Percentiles rank a stretch among this genome's conserved stretches.
Conservation (phyloP, 2,113 vertebrate genomes). For the Picathartes gymnocephalus region DNA sequence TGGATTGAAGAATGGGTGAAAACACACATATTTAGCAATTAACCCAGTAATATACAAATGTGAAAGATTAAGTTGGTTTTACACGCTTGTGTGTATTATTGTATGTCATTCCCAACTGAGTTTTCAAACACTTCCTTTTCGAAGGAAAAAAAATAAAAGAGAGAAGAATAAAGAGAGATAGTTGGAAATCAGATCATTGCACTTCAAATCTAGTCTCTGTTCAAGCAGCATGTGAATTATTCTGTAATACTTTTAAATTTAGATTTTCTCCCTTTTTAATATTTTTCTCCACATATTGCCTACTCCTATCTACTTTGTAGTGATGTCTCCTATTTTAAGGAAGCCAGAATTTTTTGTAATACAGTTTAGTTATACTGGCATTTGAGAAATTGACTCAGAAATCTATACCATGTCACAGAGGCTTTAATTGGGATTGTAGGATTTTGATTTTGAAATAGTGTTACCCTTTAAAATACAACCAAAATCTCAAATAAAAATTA, state of each 20-base stretch:
- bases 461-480: neutral
- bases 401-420: neutral
- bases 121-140: neutral
- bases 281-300: neutral
- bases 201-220: neutral
- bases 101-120: neutral
- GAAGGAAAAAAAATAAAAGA: neutral
- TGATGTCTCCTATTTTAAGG: neutral
- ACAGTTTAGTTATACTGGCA: neutral
- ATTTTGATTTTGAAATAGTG: neutral
- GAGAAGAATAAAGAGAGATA: neutral
- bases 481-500: neutral
- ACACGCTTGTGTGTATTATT: neutral
- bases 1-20: neutral
- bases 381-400: neutral
- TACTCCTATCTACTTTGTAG: neutral
- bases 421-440: neutral
- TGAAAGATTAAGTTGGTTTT: neutral
- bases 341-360: neutral
- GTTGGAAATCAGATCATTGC: neutral
- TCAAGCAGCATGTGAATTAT: neutral
- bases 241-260: neutral
- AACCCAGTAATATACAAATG: neutral
- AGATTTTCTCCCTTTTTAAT: neutral
- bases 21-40: neutral